A percentile compares a stretch with the other conserved stretches of the same genome.
These are phyloP conservation scores for Brenthis hecate DNA, from an alignment of 2,888 invertebrate species.

Conservation along the genomic window DNA sequence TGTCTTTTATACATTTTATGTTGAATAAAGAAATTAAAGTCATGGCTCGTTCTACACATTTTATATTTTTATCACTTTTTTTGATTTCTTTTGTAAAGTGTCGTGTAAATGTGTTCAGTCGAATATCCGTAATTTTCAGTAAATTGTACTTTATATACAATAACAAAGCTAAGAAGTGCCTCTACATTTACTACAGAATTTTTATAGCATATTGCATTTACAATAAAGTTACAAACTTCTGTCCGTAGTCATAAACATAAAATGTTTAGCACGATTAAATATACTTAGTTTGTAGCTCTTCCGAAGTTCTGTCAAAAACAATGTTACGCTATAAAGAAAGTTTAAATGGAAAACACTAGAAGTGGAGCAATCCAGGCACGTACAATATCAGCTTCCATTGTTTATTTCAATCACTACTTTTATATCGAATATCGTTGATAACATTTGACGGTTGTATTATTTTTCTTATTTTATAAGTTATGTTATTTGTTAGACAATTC, in stretches of 20 bases:
- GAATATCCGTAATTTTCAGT: neutral
- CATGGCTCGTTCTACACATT: constrained; percentile 30
- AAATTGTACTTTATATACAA: neutral
- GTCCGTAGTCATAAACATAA: constrained; percentile 23
- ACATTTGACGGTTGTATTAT: constrained; percentile 1
- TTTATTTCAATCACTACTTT: constrained; percentile 30
- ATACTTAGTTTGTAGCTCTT: constrained; percentile 29
- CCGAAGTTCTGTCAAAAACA: constrained; percentile 29
- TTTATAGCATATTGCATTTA: constrained; percentile 3
- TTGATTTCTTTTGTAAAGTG: constrained; percentile 6
- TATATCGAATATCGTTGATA: constrained; percentile 18
- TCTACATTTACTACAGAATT: constrained; percentile 1
- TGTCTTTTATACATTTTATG: constrained; percentile 46
- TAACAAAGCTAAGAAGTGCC: constrained; percentile 1
- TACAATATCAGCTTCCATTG: constrained; percentile 31
- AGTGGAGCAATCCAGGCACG: constrained; percentile 26
- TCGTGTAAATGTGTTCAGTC: constrained; percentile 14
- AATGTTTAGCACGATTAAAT: constrained; percentile 23
- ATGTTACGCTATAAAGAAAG: constrained; percentile 34
- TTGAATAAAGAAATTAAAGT: constrained; percentile 42
- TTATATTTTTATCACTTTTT: constrained; percentile 19
- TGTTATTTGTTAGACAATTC: too few relatives aligned
- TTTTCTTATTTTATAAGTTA: neutral
- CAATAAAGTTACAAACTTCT: neutral
- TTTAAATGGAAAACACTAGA: constrained; percentile 34